Evolutionary conservation across 1,140 invertebrate genomes (phyloP), one percentile per base, ranked within the genome.

Genomic region (Sipha flava): DNA sequence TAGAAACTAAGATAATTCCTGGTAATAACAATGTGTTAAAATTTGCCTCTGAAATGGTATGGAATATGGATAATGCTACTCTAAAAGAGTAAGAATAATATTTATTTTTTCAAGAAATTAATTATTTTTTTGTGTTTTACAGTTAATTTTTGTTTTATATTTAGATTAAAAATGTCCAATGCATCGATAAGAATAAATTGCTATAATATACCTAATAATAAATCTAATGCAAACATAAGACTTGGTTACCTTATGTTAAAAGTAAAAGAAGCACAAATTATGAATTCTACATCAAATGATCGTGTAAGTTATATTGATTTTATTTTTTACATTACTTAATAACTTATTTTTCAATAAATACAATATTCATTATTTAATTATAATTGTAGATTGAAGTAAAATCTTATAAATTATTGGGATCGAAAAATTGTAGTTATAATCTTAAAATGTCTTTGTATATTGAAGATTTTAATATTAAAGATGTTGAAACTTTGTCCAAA

Each of bases 1-100:
- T 43, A 43, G 4, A 59, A 77, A 77, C 52, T 16, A n/a, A n/a
- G 23, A 26, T 2, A 16, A 43, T 77, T 18, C 14, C 34, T 12
- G 73, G 57, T 5, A 77, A 77, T 57, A 18, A 59, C 7, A 77
- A 77, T 57, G 34, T 59, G 16, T 10, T 77, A 9, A 77, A 77
- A 26, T 16, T 77, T 23, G 2, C 7, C n/a, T 57, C 34, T 12
- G 3, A 77, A 18, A 7, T 59, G n/a, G 9, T 37, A 59, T 77
- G 73, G 73, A 29, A 18, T 12, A 26, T 59, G 34, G 37, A 57
- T 59, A 77, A 43, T 40, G 29, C 1, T 18, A 37, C 26, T 43
- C n/a, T 77, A 40, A 77, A n/a, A 43, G 29, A 59, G 73, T 77
- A 77, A 77, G n/a, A n/a, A n/a, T n/a, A n/a, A n/a, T n/a, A n/a